These are phyloP conservation scores for Diachasma alloeum DNA, from an alignment of 1,140 invertebrate genomes.

Conservation along the genomic window DNA sequence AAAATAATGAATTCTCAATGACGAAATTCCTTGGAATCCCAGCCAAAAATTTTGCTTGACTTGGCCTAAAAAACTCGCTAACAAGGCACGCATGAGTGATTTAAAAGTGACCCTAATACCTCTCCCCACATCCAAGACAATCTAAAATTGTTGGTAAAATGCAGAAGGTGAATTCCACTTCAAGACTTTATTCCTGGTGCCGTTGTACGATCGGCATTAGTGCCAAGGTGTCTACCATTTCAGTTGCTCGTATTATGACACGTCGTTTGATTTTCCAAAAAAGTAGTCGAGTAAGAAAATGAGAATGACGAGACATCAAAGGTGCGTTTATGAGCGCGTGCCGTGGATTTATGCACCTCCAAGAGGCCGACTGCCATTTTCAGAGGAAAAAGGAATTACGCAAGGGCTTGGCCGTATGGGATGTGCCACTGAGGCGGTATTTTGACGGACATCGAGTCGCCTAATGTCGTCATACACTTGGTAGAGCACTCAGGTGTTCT, in stretches of 20 bases:
- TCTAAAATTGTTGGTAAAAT: not conserved
- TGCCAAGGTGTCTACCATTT: conserved; percentile 24
- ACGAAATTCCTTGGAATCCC: too few species aligned
- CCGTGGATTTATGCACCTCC: not conserved
- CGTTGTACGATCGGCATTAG: not conserved
- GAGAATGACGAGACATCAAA: not conserved
- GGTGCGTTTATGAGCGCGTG: not conserved
- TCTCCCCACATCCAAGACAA: not conserved
- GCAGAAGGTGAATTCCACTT: not conserved
- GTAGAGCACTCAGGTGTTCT: too few species aligned
- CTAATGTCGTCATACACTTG: too few species aligned
- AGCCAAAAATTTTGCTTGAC: too few species aligned
- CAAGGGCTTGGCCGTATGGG: too few species aligned
- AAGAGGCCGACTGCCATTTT: not conserved
- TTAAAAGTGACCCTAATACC: not conserved
- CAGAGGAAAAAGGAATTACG: not conserved
- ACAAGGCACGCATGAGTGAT: not conserved
- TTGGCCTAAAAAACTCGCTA: too few species aligned
- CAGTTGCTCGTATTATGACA: conserved; percentile 19
- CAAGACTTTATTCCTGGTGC: not conserved
- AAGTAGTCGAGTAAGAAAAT: not conserved
- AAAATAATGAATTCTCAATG: too few species aligned
- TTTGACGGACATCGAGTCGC: too few species aligned
- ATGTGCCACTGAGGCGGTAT: too few species aligned
- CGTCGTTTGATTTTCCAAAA: not conserved